Evolutionary conservation across 1,140 invertebrate genomes (phyloP), one percentile per base, ranked within the genome.

Genomic region (Theocolax elegans): DNA sequence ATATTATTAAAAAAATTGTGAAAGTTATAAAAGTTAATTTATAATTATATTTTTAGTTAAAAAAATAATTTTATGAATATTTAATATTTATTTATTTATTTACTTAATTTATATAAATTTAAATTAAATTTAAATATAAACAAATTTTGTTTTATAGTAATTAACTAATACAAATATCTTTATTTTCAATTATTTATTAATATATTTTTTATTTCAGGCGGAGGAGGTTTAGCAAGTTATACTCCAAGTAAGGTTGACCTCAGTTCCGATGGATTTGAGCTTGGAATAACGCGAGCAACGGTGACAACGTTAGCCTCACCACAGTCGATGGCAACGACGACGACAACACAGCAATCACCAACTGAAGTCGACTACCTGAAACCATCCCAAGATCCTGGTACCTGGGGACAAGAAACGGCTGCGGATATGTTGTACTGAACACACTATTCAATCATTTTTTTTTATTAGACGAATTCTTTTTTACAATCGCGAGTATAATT

Each of bases 391-490:
- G 85, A 89, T 31, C 88, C 84, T 1, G 86, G 88, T 35, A 88
- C 89, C 1, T 92, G 90, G 87, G 87, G 89, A 46, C 88, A 89
- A 62, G 90, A 90, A 74, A 89, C 89, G 51, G 89, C 89, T 31
- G 87, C 89, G 4, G 90, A 91, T 81, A 83, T 92, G 75, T 84
- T 92, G 51, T 92, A 85, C 70, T 85, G 27, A 69, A 62, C 9
- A 35, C 31, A 35, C 31, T n/a, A n/a, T n/a, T n/a, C n/a, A n/a
- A n/a, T n/a, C n/a, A n/a, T n/a, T n/a, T n/a, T n/a, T n/a, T n/a
- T n/a, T n/a, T n/a, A n/a, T n/a, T n/a, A n/a, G n/a, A n/a, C n/a
- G n/a, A n/a, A n/a, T n/a, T n/a, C n/a, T n/a, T n/a, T n/a, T n/a
- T n/a, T n/a, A n/a, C n/a, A n/a, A n/a, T n/a, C n/a, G n/a, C n/a